These are phyloP conservation scores for Smutsia temminckii DNA, from an alignment of 2,797 vertebrate genomes.

Conservation along the genomic window DNA sequence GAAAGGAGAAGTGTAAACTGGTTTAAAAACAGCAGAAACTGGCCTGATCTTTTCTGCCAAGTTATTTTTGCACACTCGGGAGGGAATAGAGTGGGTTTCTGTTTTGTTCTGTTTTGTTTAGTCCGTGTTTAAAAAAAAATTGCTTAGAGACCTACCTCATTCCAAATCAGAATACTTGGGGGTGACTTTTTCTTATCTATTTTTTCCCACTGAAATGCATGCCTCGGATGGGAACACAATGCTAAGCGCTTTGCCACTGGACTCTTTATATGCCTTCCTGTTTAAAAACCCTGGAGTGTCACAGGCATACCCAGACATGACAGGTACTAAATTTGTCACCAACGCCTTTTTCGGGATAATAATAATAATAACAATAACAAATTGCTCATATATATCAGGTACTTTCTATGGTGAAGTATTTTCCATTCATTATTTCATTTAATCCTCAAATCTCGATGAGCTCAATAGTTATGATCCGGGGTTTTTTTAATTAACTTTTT, in stretches of 20 bases:
- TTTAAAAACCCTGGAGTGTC: background rate
- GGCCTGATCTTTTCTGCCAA: slow-evolving; percentile 11
- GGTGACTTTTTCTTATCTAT: background rate
- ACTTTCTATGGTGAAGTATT: background rate
- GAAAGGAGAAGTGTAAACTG: slow-evolving; percentile 41
- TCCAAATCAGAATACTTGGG: background rate
- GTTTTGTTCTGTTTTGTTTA: slow-evolving; percentile 25
- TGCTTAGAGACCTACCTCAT: background rate
- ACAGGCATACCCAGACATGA: background rate
- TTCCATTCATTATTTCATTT: background rate
- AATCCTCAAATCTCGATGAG: background rate
- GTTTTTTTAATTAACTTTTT: background rate
- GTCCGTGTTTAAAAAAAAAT: background rate
- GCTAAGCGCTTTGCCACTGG: background rate
- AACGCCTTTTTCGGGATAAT: background rate
- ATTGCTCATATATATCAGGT: background rate
- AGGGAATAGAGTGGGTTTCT: background rate
- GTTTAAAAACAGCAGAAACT: slow-evolving; percentile 71
- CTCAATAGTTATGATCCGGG: background rate
- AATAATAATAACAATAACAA: background rate
- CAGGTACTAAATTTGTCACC: background rate
- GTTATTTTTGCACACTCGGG: slow-evolving; percentile 14
- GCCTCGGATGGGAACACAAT: background rate
- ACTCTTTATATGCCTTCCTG: background rate
- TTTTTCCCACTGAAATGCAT: background rate